Base-by-base conservation (phyloP, 2,113 vertebrate species). In the Bucco capensis region DNA sequence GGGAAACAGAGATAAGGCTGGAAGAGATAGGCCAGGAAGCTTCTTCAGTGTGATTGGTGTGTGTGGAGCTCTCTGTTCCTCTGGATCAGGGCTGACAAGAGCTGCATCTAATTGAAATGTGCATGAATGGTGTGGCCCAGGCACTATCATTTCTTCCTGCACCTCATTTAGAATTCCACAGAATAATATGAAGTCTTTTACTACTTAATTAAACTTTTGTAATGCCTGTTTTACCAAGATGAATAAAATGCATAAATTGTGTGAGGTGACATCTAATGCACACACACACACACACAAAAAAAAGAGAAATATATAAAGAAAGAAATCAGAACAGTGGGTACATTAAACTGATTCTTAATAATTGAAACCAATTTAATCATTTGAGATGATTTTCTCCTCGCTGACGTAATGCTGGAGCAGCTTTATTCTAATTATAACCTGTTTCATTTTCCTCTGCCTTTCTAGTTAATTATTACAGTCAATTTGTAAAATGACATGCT, bases 381-480 rank as follows among this genome's bases (percentile, higher is more conserved):
- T 97, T 98, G 96, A 97, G 96, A 97, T 98, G 97, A 97, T 98
- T 98, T 98, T 98, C 98, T 98, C 97, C 97, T 95, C 97, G 97
- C 97, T 98, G 98, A 98, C 97, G 98, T 98, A 98, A 98, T 97
- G 97, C 97, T 96, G 95, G 97, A 98, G 97, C 97, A 97, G 98
- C 98, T 98, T 98, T 98, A 98, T 97, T 98, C 97, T 98, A 98
- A 98, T 98, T 98, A 98, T 98, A 98, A 97, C 98, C 97, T 98
- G 97, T 98, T 98, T 98, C 98, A 98, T 98, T 98, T 98, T 97
- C 97, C 97, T 98, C 98, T 98, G 98, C 95, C 97, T 98, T 98
- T 98, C 95, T 97, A 98, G 97, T 98, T 98, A 98, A 98, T 98
- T 98, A 98, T 98, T 98, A 97, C 97, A 98, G 98, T 98, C 98